Evolutionary conservation across 1,140 invertebrate species (phyloP).

Genomic region (Cotesia typhae): DNA sequence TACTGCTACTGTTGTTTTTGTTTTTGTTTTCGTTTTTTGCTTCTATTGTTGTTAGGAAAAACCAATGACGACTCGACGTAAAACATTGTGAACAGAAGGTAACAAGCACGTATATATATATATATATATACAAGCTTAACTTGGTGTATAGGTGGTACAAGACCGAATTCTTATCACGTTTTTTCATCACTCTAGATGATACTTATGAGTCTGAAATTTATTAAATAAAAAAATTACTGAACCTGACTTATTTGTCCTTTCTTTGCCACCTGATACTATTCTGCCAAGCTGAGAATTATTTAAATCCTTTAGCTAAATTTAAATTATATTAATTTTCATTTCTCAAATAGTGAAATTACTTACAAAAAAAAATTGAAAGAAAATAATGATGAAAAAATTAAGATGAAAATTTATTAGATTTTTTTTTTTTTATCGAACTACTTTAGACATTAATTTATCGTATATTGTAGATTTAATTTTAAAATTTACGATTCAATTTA

Average conservation of each 20-base stretch:
- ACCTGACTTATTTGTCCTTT: conserved; percentile 1
- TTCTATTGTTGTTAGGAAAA: neutral
- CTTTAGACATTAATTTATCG: too few relatives aligned
- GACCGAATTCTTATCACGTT: conserved; percentile 27
- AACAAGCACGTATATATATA: conserved; percentile 11
- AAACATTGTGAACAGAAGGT: neutral
- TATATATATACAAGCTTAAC: too few relatives aligned
- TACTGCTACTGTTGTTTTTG: neutral
- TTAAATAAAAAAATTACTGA: conserved; percentile 8
- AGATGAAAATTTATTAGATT: too few relatives aligned
- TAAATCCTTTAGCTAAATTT: conserved; percentile 9
- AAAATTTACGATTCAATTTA: neutral
- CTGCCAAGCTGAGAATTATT: conserved; percentile 8
- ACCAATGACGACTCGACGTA: conserved; percentile 17
- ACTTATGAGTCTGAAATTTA: neutral
- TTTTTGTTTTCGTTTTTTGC: neutral
- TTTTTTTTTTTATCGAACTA: too few relatives aligned
- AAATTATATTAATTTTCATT: conserved; percentile 5
- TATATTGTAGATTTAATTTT: neutral
- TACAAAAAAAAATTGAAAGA: too few relatives aligned
- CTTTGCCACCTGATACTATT: neutral
- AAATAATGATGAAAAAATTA: too few relatives aligned
- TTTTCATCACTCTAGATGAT: conserved; percentile 25
- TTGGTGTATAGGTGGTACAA: neutral
- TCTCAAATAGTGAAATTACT: neutral